phyloP scores from a whole-genome alignment of 2,888 invertebrate species.

The Drosophila nr. perissopoda region DNA sequence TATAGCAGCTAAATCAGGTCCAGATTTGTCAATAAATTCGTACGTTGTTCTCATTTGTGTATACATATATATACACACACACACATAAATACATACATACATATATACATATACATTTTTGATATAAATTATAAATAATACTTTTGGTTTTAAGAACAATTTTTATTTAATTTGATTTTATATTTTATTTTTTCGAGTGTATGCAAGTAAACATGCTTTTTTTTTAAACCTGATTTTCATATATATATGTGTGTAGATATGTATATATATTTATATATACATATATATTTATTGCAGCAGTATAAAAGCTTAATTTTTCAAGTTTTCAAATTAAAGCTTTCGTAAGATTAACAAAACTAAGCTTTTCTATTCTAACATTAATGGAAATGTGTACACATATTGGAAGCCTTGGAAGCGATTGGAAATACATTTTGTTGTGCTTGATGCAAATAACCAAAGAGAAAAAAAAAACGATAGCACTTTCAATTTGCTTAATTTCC shows the following conservation, averaged over 20 bases:
- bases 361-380: neutral
- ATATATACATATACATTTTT: neutral
- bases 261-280: neutral
- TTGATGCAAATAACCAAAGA: neutral
- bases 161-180: neutral
- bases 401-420: neutral
- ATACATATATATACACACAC: neutral
- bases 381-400: neutral
- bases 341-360: neutral
- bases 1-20: slow-evolving; percentile 68
- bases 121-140: neutral
- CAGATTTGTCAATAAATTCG: slow-evolving; percentile 77
- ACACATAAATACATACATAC: neutral
- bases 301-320: neutral
- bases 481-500: neutral
- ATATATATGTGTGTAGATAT: neutral
- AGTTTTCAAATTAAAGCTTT: neutral
- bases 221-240: neutral
- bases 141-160: neutral
- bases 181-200: neutral
- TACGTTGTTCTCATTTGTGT: slow-evolving; percentile 24
- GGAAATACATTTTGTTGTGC: neutral
- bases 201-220: neutral
- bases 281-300: neutral
- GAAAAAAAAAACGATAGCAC: neutral